Evolutionary conservation across 2,113 vertebrate genomes (phyloP).

Genomic region (Panurus biarmicus): DNA sequence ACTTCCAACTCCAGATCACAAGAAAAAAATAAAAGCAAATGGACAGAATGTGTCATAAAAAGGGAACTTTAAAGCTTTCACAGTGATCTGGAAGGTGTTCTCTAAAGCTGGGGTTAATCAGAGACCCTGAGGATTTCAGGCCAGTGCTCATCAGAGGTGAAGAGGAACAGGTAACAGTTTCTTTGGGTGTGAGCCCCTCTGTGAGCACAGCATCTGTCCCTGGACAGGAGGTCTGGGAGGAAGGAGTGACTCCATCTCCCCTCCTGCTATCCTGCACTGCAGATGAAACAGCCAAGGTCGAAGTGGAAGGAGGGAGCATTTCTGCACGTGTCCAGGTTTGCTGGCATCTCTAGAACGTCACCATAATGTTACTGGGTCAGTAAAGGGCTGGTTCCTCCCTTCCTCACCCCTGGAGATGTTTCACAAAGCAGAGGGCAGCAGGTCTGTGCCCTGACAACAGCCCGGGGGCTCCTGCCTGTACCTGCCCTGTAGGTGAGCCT

Average conservation of each 20-base stretch:
- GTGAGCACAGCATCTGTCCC: background rate
- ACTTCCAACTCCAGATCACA: background rate
- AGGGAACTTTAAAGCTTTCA: background rate
- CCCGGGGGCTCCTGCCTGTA: background rate
- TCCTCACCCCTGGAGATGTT: accelerated
- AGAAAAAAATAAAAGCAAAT: background rate
- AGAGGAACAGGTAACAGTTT: background rate
- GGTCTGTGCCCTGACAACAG: background rate
- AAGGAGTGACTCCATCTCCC: background rate
- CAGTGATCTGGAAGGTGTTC: background rate
- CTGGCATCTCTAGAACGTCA: background rate
- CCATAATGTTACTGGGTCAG: accelerated
- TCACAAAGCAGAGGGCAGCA: background rate
- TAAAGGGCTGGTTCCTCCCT: background rate
- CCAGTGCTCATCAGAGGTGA: background rate
- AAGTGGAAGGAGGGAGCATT: background rate
- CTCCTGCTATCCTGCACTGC: background rate
- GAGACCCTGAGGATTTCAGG: background rate
- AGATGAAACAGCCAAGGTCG: background rate
- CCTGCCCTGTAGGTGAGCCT: background rate
- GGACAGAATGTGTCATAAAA: background rate
- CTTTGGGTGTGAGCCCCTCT: background rate
- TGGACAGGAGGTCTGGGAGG: background rate
- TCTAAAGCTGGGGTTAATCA: background rate
- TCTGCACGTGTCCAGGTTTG: background rate